Evolutionary conservation across 2,888 invertebrate genomes (phyloP).

Genomic region (Mimumesa dahlbomi): DNA sequence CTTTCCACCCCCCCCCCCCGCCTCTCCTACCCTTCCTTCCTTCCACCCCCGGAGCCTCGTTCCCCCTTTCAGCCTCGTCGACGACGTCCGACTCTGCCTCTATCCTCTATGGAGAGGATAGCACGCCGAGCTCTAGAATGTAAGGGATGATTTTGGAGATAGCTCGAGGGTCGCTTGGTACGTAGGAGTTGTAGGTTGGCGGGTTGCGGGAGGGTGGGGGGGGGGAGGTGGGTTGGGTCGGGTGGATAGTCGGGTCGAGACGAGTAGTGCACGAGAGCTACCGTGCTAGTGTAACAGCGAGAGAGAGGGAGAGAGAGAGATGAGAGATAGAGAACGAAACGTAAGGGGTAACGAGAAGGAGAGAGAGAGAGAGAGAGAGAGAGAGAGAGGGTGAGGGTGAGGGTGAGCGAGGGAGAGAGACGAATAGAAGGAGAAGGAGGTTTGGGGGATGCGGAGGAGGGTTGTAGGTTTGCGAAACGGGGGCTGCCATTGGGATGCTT

Average conservation of each 20-base stretch:
- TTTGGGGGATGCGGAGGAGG: conserved; percentile 63
- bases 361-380: conserved; percentile 59
- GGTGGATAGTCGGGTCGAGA: conserved; percentile 62
- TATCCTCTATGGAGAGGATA: conserved; percentile 65
- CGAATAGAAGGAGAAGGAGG: conserved; percentile 34
- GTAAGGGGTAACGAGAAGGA: too few species aligned
- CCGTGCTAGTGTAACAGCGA: conserved; percentile 17
- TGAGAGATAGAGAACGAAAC: conserved; percentile 44
- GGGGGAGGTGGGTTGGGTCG: conserved; percentile 30
- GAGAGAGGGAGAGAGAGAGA: conserved; percentile 45
- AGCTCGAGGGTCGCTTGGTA: conserved; percentile 78
- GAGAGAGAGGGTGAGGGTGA: conserved; percentile 43
- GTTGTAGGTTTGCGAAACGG: conserved; percentile 71
- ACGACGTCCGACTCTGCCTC: conserved; percentile 62
- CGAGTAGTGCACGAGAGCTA: conserved; percentile 56
- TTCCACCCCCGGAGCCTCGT: conserved; percentile 3
- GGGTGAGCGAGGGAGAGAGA: conserved; percentile 58
- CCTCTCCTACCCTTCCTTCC: conserved; percentile 36
- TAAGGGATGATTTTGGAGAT: conserved; percentile 80
- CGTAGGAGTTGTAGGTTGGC: conserved; percentile 76
- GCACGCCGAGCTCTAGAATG: conserved; percentile 73
- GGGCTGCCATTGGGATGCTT: conserved; percentile 72
- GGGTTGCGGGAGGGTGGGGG: conserved; percentile 53
- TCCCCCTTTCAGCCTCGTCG: conserved; percentile 46
- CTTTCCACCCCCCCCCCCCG: conserved; percentile 21